phyloP scores from a whole-genome alignment of 2,888 invertebrate species.

The Orgyia antiqua region DNA sequence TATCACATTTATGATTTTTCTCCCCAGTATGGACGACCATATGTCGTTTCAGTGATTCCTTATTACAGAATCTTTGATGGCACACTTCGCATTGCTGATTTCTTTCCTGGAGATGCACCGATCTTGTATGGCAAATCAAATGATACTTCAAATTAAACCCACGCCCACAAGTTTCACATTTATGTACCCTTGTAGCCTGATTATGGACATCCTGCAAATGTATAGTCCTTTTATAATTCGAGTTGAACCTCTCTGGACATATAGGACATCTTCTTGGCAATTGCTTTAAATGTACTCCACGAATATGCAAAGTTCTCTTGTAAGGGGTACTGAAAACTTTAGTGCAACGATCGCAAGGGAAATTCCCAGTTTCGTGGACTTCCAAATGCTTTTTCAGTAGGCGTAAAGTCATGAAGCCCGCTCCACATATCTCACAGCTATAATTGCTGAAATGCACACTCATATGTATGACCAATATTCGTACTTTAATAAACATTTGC shows the following conservation, averaged over 20 bases:
- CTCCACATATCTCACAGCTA: constrained; percentile 67
- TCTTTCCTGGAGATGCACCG: constrained; percentile 67
- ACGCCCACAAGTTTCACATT: constrained; percentile 63
- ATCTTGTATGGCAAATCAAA: constrained; percentile 60
- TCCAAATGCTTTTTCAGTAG: constrained; percentile 66
- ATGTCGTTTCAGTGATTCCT: constrained; percentile 75
- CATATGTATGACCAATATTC: constrained; percentile 68
- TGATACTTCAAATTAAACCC: constrained; percentile 67
- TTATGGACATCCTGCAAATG: constrained; percentile 69
- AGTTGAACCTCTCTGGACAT: constrained; percentile 67
- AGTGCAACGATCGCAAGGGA: constrained; percentile 58
- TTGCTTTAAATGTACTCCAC: constrained; percentile 65
- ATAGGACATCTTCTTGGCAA: constrained; percentile 62
- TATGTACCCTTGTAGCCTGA: constrained; percentile 63
- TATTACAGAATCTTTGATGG: constrained; percentile 71
- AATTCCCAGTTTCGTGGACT: constrained; percentile 64
- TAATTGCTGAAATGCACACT: constrained; percentile 70
- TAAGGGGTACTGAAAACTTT: constrained; percentile 63
- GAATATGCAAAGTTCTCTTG: constrained; percentile 55
- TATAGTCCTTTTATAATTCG: constrained; percentile 65
- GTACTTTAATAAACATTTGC: constrained; percentile 58
- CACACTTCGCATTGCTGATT: constrained; percentile 76
- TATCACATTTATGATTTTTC: constrained; percentile 74
- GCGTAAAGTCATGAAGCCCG: constrained; percentile 65
- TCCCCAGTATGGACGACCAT: constrained; percentile 77